These are phyloP conservation scores for Drosophila orosa DNA, from an alignment of 1,140 invertebrate species.

Conservation along the genomic window DNA sequence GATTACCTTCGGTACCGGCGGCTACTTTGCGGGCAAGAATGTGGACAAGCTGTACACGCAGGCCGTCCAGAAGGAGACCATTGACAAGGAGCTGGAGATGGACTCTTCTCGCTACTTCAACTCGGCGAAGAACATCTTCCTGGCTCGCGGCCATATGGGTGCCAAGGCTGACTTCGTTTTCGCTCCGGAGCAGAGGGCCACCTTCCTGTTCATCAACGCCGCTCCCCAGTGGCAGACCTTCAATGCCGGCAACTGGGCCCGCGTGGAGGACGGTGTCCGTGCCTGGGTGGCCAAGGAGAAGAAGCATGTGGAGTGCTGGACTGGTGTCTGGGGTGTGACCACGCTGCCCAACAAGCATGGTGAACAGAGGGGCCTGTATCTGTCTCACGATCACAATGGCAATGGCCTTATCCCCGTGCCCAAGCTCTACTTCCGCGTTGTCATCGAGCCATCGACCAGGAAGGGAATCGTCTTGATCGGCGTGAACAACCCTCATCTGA, in stretches of 20 bases:
- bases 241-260: conserved; percentile 87
- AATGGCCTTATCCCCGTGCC: conserved; percentile 85
- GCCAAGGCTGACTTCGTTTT: conserved; percentile 88
- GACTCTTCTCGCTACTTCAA: conserved; percentile 60
- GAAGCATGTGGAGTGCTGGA: conserved; percentile 85
- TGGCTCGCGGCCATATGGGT: conserved; percentile 87
- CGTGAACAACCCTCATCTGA: conserved; percentile 86
- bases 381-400: conserved; percentile 82
- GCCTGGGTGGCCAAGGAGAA: conserved; percentile 69
- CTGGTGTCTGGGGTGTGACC: conserved; percentile 86
- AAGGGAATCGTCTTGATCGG: conserved; percentile 86
- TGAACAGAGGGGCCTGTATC: conserved; percentile 83
- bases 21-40: conserved; percentile 74
- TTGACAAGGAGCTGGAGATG: conserved; percentile 69
- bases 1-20: conserved; percentile 65
- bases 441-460: conserved; percentile 84
- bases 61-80: conserved; percentile 63
- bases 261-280: conserved; percentile 82
- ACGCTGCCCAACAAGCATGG: conserved; percentile 84
- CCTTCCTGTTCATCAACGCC: conserved; percentile 87
- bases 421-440: conserved; percentile 86
- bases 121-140: conserved; percentile 73
- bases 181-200: conserved; percentile 86
- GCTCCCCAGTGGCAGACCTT: conserved; percentile 87
- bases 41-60: conserved; percentile 76